phyloP scores from a whole-genome alignment of 2,113 vertebrate species.

The Cyprinodon variegatus region DNA sequence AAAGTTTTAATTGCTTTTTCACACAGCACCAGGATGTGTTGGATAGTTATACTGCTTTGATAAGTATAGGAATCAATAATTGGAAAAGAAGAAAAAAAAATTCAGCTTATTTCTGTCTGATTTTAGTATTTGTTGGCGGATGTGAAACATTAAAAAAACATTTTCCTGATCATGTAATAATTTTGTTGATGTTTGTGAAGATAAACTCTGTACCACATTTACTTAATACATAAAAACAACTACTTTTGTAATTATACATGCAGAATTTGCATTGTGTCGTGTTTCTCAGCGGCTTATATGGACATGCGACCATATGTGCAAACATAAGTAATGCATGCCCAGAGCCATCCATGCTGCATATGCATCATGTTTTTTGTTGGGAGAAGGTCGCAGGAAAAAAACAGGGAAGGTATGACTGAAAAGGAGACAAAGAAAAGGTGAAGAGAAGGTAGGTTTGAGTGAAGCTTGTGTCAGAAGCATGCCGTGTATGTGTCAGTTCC shows the following conservation, averaged over 20 bases:
- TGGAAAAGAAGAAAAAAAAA: not conserved
- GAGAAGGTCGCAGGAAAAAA: constrained; percentile 13
- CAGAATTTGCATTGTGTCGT: constrained; percentile 6
- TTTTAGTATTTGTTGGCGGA: not conserved
- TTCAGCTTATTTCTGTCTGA: not conserved
- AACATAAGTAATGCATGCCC: constrained; percentile 31
- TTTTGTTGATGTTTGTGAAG: not conserved
- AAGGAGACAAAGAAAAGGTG: constrained; percentile 22
- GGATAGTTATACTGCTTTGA: no score
- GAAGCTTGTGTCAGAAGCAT: constrained; percentile 59
- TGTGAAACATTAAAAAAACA: not conserved
- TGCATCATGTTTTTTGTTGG: constrained; percentile 41
- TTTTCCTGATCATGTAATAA: not conserved
- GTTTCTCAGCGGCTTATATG: constrained; percentile 15
- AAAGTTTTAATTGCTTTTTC: no score
- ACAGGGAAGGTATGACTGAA: constrained; percentile 15
- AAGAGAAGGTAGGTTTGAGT: constrained; percentile 46
- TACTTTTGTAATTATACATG: constrained; percentile 17
- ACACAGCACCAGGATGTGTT: no score
- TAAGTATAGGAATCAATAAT: no score
- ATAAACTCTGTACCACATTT: constrained; percentile 3
- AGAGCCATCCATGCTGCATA: constrained; percentile 22
- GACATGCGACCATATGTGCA: constrained; percentile 32
- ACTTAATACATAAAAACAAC: constrained; percentile 26
- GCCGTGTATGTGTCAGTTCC: constrained; percentile 69